These are phyloP conservation scores for Pteropus alecto DNA, from an alignment of 2,113 vertebrate species.

Conservation along the genomic window DNA sequence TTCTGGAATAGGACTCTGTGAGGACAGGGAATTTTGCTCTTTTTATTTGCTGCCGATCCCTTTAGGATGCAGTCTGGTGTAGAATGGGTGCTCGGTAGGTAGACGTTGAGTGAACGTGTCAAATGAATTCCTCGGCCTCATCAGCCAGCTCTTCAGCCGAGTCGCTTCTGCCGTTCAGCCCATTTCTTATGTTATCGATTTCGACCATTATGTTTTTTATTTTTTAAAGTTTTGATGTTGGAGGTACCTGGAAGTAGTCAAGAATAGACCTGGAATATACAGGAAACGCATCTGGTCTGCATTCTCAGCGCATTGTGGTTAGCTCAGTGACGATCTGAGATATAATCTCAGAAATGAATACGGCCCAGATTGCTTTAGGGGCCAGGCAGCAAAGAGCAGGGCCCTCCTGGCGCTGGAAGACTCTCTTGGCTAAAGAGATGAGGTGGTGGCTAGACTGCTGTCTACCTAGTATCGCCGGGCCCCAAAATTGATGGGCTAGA, in stretches of 20 bases:
- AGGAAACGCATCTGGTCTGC: neutral
- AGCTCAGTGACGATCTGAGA: neutral
- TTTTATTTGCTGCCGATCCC: neutral
- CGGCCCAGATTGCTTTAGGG: neutral
- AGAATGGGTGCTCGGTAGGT: neutral
- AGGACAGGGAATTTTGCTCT: neutral
- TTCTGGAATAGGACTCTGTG: neutral
- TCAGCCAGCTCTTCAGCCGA: neutral
- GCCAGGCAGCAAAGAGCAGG: neutral
- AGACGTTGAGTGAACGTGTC: neutral
- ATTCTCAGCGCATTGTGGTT: neutral
- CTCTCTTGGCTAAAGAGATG: neutral
- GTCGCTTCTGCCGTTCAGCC: neutral
- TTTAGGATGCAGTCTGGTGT: neutral
- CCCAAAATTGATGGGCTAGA: neutral
- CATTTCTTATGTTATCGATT: neutral
- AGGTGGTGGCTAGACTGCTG: neutral
- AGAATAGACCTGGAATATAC: neutral
- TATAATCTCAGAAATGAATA: neutral
- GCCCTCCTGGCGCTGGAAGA: neutral
- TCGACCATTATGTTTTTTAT: neutral
- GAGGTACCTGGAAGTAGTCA: neutral
- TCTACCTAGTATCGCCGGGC: neutral
- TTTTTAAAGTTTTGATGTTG: neutral
- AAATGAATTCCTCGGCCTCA: neutral